phyloP scores from a whole-genome alignment of 2,113 vertebrate genomes.

The Melanerpes formicivorus region DNA sequence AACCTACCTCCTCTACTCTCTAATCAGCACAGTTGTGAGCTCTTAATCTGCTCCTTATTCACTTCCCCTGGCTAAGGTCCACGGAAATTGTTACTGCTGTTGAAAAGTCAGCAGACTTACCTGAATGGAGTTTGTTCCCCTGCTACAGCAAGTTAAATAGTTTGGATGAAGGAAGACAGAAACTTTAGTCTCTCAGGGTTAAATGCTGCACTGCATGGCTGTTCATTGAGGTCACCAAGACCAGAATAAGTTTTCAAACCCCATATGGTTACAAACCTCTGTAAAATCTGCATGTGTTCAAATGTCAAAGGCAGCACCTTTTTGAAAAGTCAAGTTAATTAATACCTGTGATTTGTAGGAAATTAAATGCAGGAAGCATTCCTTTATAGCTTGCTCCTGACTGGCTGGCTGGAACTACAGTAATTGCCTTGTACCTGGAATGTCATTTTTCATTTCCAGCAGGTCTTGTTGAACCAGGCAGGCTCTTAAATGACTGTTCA shows the following conservation, averaged over 20 bases:
- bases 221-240: background rate
- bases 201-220: background rate
- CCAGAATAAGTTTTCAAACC: background rate
- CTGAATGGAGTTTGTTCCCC: background rate
- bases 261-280: slow-evolving; percentile 1
- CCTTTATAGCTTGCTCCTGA: background rate
- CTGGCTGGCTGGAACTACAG: slow-evolving; percentile 2
- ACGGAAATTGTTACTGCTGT: background rate
- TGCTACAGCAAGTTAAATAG: background rate
- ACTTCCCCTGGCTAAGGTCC: background rate
- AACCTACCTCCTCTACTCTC: background rate
- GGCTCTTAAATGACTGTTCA: slow-evolving; percentile 40
- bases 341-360: slow-evolving; percentile 47
- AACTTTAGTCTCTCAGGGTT: background rate
- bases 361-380: slow-evolving; percentile 36
- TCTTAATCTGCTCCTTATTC: background rate
- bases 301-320: slow-evolving; percentile 1
- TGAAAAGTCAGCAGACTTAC: background rate
- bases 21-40: background rate
- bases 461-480: slow-evolving; percentile 18
- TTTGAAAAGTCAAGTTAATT: slow-evolving; percentile 46
- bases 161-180: background rate
- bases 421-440: slow-evolving; percentile 37
- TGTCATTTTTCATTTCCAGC: slow-evolving; percentile 59
- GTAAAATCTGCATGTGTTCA: slow-evolving; percentile 1